Conservation (phyloP, 2,113 vertebrate species). For the Platanista minor region DNA sequence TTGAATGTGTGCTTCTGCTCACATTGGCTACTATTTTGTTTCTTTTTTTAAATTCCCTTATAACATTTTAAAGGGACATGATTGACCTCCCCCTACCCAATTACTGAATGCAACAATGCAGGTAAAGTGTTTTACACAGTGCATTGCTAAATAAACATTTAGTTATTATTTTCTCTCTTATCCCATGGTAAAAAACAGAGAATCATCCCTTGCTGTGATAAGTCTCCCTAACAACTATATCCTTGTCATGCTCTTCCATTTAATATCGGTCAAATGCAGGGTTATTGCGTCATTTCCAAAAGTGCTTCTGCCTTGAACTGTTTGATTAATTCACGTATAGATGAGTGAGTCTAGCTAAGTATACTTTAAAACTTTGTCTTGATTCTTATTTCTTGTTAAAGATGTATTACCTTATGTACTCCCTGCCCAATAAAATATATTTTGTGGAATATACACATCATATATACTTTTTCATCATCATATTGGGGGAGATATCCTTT, state of each 20-base stretch:
- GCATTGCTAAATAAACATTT: not conserved
- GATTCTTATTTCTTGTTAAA: not conserved
- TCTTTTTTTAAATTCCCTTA: not conserved
- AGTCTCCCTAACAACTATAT: not conserved
- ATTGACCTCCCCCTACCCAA: not conserved
- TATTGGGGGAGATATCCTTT: not conserved
- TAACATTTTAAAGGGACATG: not conserved
- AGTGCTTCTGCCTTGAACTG: not conserved
- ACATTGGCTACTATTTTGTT: not conserved
- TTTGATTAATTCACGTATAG: not conserved
- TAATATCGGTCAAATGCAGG: not conserved
- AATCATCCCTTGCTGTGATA: not conserved
- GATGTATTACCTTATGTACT: not conserved
- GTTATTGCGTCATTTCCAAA: not conserved
- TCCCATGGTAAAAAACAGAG: not conserved
- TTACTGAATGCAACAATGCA: not conserved
- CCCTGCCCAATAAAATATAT: not conserved
- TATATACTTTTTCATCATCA: not conserved
- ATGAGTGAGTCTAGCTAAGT: not conserved
- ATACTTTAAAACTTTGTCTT: not conserved
- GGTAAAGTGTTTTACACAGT: not conserved
- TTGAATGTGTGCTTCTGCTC: not conserved
- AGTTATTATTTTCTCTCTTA: not conserved
- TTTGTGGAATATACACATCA: not conserved
- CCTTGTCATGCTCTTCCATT: not conserved